These are phyloP conservation scores for Papilio elwesi DNA, from an alignment of 2,888 invertebrate genomes.

Conservation along the genomic window DNA sequence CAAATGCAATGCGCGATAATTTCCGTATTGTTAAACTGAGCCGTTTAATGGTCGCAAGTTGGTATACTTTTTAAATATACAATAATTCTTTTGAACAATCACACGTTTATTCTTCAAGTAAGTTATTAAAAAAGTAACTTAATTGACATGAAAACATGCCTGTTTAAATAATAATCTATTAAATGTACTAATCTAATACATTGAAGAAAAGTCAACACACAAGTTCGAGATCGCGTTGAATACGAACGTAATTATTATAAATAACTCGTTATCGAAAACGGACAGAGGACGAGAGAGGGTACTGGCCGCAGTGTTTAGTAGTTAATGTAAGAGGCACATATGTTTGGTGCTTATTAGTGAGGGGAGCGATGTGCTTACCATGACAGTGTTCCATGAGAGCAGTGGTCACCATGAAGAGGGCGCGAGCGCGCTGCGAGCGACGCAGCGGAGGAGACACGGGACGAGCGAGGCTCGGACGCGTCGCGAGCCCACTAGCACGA, in stretches of 20 bases:
- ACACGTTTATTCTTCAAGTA: no score
- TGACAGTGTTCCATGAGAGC: slow-evolving; percentile 52
- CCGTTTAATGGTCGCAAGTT: no score
- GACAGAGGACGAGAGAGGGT: slow-evolving; percentile 12
- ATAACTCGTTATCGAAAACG: slow-evolving; percentile 32
- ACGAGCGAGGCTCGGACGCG: slow-evolving; percentile 52
- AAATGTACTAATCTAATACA: slow-evolving; percentile 35
- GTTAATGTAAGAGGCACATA: slow-evolving; percentile 1
- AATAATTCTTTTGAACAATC: no score
- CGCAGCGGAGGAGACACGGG: slow-evolving; percentile 42
- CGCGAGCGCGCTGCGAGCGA: slow-evolving; percentile 49
- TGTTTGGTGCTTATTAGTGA: slow-evolving; percentile 2
- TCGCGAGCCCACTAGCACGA: slow-evolving; percentile 57
- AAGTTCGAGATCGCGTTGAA: slow-evolving; percentile 35
- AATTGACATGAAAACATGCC: no score
- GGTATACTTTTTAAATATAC: no score
- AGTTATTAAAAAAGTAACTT: no score
- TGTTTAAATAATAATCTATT: background rate
- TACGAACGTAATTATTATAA: slow-evolving; percentile 23
- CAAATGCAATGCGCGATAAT: no score
- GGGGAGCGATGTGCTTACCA: slow-evolving; percentile 44
- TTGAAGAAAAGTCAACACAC: slow-evolving; percentile 39
- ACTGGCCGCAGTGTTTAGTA: slow-evolving; percentile 9
- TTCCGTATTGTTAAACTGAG: no score
- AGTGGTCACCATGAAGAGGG: slow-evolving; percentile 48